Evolutionary conservation across 2,888 invertebrate genomes (phyloP).

Genomic region (Lapara coniferarum): DNA sequence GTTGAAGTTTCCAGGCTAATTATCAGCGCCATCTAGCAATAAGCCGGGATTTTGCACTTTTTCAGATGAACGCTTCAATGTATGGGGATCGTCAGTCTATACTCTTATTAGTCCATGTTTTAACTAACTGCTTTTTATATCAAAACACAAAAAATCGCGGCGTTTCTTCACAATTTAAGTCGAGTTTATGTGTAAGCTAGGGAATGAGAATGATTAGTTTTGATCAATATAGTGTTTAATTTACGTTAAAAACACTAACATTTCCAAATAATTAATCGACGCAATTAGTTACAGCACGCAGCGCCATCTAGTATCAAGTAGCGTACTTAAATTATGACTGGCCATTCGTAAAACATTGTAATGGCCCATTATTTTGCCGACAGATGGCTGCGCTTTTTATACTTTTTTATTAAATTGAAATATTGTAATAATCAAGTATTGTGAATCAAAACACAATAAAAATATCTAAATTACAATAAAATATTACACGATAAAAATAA

Average conservation of each 20-base stretch:
- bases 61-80: too few species aligned
- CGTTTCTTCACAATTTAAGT: not conserved
- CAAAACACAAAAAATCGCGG: not conserved
- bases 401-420: not conserved
- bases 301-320: conserved; percentile 49
- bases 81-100: too few species aligned
- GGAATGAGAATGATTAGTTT: too few species aligned
- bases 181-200: not conserved
- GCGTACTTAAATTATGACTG: conserved; percentile 36
- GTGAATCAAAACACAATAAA: not conserved
- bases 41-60: too few species aligned
- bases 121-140: not conserved
- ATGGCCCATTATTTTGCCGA: not conserved
- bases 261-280: not conserved
- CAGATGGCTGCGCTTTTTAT: not conserved
- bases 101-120: too few species aligned
- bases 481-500: not conserved
- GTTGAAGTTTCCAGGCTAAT: too few species aligned
- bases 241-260: too few species aligned
- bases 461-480: not conserved
- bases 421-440: not conserved
- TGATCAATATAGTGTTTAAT: too few species aligned
- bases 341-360: not conserved
- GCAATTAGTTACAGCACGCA: not conserved
- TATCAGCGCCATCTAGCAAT: too few species aligned